These are phyloP conservation scores for Danio tinwini DNA, from an alignment of 2,797 vertebrate species.

Conservation along the genomic window DNA sequence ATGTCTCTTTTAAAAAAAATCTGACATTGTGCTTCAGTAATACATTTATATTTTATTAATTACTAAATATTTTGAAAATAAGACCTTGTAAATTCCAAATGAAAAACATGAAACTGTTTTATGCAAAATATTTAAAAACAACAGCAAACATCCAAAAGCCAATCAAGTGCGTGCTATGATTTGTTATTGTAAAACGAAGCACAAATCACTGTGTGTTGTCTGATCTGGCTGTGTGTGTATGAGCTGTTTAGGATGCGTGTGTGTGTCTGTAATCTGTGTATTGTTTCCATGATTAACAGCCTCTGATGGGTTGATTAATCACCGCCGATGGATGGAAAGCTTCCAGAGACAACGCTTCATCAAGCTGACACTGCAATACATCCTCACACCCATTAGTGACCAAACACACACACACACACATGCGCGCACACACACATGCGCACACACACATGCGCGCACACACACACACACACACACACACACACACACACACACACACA, in stretches of 20 bases:
- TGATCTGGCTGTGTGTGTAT: conserved; percentile 44
- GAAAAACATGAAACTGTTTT: background rate
- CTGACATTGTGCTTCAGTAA: background rate
- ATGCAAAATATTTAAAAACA: background rate
- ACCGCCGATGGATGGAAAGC: conserved; percentile 57
- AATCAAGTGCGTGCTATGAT: conserved; percentile 9
- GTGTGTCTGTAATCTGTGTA: conserved; percentile 54
- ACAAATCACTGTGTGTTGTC: conserved; percentile 11
- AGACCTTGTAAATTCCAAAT: background rate
- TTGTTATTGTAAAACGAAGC: conserved; percentile 18
- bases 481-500: conserved; percentile 17
- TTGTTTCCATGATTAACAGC: conserved; percentile 75
- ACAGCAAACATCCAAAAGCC: background rate
- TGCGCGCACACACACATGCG: conserved; percentile 16
- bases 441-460: too few relatives aligned
- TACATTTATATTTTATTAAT: background rate
- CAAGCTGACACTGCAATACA: conserved; percentile 68
- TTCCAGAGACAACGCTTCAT: conserved; percentile 66
- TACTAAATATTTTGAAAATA: background rate
- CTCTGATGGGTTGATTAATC: conserved; percentile 61
- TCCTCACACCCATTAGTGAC: conserved; percentile 66
- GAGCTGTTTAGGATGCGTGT: conserved; percentile 55
- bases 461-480: background rate
- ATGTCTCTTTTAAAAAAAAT: background rate
- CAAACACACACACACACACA: conserved; percentile 16